Conservation (phyloP, 2,797 vertebrate genomes). For the Myoxocephalus aenaeus region DNA sequence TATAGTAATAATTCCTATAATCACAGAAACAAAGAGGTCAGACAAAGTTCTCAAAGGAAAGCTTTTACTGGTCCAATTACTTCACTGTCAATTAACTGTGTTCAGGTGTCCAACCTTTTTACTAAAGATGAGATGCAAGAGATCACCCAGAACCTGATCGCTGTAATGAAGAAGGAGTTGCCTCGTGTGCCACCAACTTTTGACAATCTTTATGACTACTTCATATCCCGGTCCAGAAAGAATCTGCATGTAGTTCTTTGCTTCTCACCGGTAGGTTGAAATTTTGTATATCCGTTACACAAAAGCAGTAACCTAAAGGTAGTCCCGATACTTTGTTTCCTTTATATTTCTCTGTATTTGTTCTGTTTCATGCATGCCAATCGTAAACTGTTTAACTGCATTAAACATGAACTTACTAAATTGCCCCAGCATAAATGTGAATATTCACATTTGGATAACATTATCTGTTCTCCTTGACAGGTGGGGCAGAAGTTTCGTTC, state of each 20-base stretch:
- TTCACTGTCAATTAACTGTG: conserved; percentile 29
- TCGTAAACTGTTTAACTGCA: not conserved
- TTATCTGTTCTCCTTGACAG: conserved; percentile 38
- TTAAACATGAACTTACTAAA: not conserved
- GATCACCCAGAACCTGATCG: conserved; percentile 82
- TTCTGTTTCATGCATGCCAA: not conserved
- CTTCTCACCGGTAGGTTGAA: conserved; percentile 86
- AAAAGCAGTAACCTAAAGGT: not conserved
- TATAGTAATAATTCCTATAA: not conserved
- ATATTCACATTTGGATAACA: not conserved
- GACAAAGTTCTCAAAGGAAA: not conserved
- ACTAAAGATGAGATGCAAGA: conserved; percentile 90
- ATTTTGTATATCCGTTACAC: not conserved
- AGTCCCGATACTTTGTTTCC: not conserved
- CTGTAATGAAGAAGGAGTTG: conserved; percentile 86
- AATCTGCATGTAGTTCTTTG: conserved; percentile 92
- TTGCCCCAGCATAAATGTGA: not conserved
- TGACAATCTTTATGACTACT: conserved; percentile 90
- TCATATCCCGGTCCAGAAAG: conserved; percentile 87
- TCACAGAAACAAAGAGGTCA: not conserved
- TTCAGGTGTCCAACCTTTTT: conserved; percentile 91
- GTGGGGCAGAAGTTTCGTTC: conserved; percentile 90
- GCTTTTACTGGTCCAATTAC: not conserved
- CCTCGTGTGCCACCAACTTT: conserved; percentile 83
- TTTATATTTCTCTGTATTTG: conserved; percentile 7